A percentile compares a stretch with the other conserved stretches of the same genome.
Evolutionary conservation across 2,113 vertebrate species (phyloP).

Genomic region (Lophochroa leadbeateri): DNA sequence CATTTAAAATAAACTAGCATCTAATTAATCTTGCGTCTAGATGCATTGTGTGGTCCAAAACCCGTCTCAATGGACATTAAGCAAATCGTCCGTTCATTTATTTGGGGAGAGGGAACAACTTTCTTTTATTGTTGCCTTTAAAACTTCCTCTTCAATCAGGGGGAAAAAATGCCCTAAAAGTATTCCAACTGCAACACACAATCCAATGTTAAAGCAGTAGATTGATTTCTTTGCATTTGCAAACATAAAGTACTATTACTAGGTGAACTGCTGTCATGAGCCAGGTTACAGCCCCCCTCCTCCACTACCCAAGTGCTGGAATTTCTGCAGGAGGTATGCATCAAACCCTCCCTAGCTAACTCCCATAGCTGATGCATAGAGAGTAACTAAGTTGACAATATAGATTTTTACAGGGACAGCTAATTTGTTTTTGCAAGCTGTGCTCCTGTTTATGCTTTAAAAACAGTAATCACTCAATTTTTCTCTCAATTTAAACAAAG

Average conservation of each 20-base stretch:
- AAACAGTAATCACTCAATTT: background rate
- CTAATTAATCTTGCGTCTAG: background rate
- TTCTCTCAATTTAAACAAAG: background rate
- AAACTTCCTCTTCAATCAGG: background rate
- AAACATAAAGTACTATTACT: background rate
- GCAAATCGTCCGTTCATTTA: background rate
- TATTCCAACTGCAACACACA: too few species aligned
- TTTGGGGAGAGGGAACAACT: background rate
- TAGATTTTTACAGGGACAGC: background rate
- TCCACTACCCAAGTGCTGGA: background rate
- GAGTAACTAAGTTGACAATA: background rate
- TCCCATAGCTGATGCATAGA: background rate
- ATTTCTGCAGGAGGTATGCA: background rate
- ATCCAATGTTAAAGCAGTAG: too few species aligned
- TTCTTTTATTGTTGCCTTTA: background rate
- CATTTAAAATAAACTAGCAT: background rate
- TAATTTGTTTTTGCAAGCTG: background rate
- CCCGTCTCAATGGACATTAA: background rate
- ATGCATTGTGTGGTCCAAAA: background rate
- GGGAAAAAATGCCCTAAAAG: too few species aligned
- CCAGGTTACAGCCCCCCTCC: background rate
- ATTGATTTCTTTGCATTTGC: too few species aligned
- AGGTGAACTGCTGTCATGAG: background rate
- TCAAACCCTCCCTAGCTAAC: background rate
- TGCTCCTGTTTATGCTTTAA: background rate